These are phyloP conservation scores for Campoplex nolae DNA, from an alignment of 2,888 invertebrate species.

Conservation along the genomic window DNA sequence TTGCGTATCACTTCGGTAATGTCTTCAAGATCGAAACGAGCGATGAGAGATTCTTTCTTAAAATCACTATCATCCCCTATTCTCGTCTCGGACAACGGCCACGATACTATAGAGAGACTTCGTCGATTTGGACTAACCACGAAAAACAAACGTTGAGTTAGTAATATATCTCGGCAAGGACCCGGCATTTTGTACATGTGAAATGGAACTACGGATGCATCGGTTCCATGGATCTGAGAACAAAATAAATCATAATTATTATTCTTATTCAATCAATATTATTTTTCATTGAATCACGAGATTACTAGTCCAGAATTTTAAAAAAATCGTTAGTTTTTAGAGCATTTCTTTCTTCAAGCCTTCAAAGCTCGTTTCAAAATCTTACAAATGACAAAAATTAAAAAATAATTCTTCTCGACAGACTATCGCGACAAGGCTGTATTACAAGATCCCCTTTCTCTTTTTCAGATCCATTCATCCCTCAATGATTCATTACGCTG, in stretches of 20 bases:
- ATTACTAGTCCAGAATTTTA: no score
- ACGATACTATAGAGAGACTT: constrained; percentile 86
- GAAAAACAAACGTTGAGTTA: constrained; percentile 90
- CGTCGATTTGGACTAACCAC: constrained; percentile 86
- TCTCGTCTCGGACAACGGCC: constrained; percentile 86
- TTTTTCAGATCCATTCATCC: no score
- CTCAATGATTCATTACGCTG: no score
- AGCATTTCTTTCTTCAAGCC: no score
- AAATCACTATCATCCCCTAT: constrained; percentile 86
- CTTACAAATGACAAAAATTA: no score
- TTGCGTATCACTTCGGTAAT: constrained; percentile 85
- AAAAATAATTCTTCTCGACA: no score
- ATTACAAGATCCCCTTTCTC: no score
- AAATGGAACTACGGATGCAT: constrained; percentile 88
- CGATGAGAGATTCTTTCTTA: constrained; percentile 86
- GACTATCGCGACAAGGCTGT: no score
- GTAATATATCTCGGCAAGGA: constrained; percentile 87
- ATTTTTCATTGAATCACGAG: no score
- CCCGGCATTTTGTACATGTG: constrained; percentile 90
- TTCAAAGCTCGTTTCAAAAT: no score
- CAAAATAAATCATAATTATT: constrained; percentile 46
- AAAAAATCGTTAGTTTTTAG: no score
- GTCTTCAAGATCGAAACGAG: constrained; percentile 86
- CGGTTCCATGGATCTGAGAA: constrained; percentile 88
- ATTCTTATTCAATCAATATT: neutral